phyloP scores from a whole-genome alignment of 2,113 vertebrate species.

The Scomber japonicus region DNA sequence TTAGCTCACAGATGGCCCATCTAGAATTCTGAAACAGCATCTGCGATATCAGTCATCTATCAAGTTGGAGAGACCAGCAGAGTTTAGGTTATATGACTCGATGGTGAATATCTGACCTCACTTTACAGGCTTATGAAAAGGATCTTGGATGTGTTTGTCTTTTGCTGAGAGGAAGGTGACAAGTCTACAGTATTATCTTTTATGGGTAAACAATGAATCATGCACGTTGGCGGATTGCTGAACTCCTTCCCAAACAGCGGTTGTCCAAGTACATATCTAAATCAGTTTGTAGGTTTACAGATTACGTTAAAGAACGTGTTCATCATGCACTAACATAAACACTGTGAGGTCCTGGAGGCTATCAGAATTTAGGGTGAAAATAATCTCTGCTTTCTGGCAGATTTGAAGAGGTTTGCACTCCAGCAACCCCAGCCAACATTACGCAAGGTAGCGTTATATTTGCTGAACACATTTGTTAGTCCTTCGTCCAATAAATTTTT shows the following conservation, averaged over 20 bases:
- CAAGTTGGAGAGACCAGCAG: conserved; percentile 7
- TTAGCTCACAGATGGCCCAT: conserved; percentile 60
- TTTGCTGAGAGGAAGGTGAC: neutral
- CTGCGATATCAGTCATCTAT: conserved; percentile 58
- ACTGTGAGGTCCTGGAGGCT: no score
- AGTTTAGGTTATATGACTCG: conserved; percentile 2
- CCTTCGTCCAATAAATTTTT: no score
- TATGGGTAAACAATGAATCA: neutral
- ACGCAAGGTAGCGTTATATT: no score
- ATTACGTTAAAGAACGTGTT: no score
- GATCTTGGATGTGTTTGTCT: conserved; percentile 1
- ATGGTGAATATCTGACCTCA: conserved; percentile 20
- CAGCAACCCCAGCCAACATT: no score
- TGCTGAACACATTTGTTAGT: no score
- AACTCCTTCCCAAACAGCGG: neutral
- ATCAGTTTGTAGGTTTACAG: no score
- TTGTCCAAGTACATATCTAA: neutral
- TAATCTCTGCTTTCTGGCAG: no score
- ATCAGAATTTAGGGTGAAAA: no score
- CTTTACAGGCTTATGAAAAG: conserved; percentile 4
- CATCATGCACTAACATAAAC: no score
- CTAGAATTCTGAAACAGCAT: conserved; percentile 47
- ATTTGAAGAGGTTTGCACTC: no score
- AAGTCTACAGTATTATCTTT: neutral
- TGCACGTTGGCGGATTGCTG: neutral